These are phyloP conservation scores for Odontophorus gujanensis DNA, from an alignment of 2,113 vertebrate genomes.

Conservation along the genomic window DNA sequence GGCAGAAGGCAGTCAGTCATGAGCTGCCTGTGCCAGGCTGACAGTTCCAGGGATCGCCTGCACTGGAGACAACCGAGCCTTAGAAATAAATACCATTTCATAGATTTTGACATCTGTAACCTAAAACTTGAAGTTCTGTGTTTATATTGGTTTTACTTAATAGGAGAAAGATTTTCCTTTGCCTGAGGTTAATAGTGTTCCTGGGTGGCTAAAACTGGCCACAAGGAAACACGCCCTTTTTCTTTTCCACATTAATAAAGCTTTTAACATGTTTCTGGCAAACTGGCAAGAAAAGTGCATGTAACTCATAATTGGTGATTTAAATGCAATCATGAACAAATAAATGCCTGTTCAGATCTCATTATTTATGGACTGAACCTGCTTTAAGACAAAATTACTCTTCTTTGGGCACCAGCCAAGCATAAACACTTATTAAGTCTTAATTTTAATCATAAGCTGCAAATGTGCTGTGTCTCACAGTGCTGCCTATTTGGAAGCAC, in stretches of 20 bases:
- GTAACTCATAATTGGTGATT: slow-evolving; percentile 83
- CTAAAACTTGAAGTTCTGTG: slow-evolving; percentile 71
- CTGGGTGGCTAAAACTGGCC: slow-evolving; percentile 80
- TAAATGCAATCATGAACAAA: slow-evolving; percentile 83
- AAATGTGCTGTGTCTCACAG: slow-evolving; percentile 59
- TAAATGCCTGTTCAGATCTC: slow-evolving; percentile 82
- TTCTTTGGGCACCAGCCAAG: slow-evolving; percentile 78
- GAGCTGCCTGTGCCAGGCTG: background rate
- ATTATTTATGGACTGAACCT: slow-evolving; percentile 81
- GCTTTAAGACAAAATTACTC: slow-evolving; percentile 77
- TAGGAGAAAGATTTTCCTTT: slow-evolving; percentile 64
- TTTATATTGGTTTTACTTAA: slow-evolving; percentile 77
- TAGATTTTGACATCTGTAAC: slow-evolving; percentile 69
- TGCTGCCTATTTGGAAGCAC: slow-evolving; percentile 65
- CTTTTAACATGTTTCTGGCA: slow-evolving; percentile 81
- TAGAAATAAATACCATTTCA: slow-evolving; percentile 57
- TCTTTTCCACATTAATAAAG: slow-evolving; percentile 77
- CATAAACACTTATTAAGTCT: slow-evolving; percentile 71
- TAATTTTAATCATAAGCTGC: slow-evolving; percentile 69
- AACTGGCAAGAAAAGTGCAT: slow-evolving; percentile 76
- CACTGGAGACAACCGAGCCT: slow-evolving; percentile 8
- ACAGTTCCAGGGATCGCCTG: slow-evolving; percentile 24
- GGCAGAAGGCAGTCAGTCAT: slow-evolving; percentile 7
- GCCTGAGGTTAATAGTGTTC: slow-evolving; percentile 82
- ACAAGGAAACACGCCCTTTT: slow-evolving; percentile 78